These are phyloP conservation scores for Protula sp. DNA, from an alignment of 2,888 invertebrate genomes.

Conservation along the genomic window DNA sequence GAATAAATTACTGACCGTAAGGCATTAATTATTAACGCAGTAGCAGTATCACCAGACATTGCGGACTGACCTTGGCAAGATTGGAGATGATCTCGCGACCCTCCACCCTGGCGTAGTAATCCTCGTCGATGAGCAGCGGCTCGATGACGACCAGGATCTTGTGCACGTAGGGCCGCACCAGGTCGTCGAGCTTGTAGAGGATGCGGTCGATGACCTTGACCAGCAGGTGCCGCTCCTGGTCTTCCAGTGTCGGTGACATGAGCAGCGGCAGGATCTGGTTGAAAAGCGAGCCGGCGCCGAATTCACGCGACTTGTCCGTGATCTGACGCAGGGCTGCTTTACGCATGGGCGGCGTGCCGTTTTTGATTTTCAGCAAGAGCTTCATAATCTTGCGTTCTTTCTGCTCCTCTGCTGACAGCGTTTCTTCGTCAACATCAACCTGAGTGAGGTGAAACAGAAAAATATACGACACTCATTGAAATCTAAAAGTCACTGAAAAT, in stretches of 20 bases:
- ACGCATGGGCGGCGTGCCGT: slow-evolving; percentile 98
- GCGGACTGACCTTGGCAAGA: slow-evolving; percentile 78
- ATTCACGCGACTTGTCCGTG: slow-evolving; percentile 96
- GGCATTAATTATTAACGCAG: too few species aligned
- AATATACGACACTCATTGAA: too few species aligned
- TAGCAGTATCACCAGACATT: too few species aligned
- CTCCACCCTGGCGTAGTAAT: slow-evolving; percentile 99
- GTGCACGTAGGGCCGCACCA: slow-evolving; percentile 98
- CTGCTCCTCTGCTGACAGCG: slow-evolving; percentile 89
- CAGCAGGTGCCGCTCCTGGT: slow-evolving; percentile 96
- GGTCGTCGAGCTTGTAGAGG: slow-evolving; percentile 94
- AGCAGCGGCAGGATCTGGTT: slow-evolving; percentile 97
- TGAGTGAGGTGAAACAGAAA: slow-evolving; percentile 60
- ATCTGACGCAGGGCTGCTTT: slow-evolving; percentile 94
- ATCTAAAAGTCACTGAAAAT: too few species aligned
- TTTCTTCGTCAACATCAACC: slow-evolving; percentile 93
- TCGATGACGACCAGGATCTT: slow-evolving; percentile 99
- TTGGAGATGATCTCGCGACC: slow-evolving; percentile 99
- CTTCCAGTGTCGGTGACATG: slow-evolving; percentile 99
- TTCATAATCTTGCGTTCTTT: slow-evolving; percentile 99
- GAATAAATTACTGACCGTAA: too few species aligned
- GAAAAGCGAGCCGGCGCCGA: slow-evolving; percentile 96
- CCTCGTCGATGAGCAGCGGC: slow-evolving; percentile 96
- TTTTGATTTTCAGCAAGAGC: slow-evolving; percentile 93
- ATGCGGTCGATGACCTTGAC: slow-evolving; percentile 96